Evolutionary conservation across 2,888 invertebrate genomes (phyloP).

Genomic region (Platycheirus albimanus): DNA sequence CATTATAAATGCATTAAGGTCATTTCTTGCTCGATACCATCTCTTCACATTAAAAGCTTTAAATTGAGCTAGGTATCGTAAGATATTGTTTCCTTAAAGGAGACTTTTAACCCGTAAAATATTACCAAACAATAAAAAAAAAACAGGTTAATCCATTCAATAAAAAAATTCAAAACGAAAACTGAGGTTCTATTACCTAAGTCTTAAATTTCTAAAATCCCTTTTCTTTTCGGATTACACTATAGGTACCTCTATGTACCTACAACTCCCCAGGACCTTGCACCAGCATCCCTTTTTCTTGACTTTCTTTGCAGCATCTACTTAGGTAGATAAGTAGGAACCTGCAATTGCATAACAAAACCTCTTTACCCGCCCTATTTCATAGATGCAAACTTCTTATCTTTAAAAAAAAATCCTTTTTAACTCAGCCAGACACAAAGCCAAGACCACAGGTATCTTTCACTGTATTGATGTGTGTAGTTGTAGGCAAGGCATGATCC

Average conservation of each 20-base stretch:
- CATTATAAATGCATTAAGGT: too few relatives aligned
- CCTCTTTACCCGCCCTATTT: slow-evolving; percentile 17
- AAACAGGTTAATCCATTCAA: too few relatives aligned
- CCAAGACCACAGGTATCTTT: slow-evolving; percentile 50
- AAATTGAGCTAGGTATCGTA: too few relatives aligned
- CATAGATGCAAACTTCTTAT: slow-evolving; percentile 12
- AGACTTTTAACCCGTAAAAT: too few relatives aligned
- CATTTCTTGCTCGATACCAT: too few relatives aligned
- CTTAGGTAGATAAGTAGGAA: neutral
- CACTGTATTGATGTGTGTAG: slow-evolving; percentile 35
- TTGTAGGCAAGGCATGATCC: slow-evolving; percentile 42
- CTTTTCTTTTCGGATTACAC: neutral
- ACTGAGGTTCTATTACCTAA: too few relatives aligned
- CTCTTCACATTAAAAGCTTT: too few relatives aligned
- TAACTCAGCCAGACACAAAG: neutral
- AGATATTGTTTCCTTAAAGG: too few relatives aligned
- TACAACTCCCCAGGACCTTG: too few relatives aligned
- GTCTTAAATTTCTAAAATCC: too few relatives aligned
- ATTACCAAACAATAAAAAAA: too few relatives aligned
- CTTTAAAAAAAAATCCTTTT: slow-evolving; percentile 32
- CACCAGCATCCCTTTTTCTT: neutral
- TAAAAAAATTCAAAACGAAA: too few relatives aligned
- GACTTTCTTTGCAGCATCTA: slow-evolving; percentile 7
- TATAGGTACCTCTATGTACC: neutral
- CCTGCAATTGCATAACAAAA: slow-evolving; percentile 33